Conservation (phyloP, 2,797 vertebrate species). For the Tangara arthus region DNA sequence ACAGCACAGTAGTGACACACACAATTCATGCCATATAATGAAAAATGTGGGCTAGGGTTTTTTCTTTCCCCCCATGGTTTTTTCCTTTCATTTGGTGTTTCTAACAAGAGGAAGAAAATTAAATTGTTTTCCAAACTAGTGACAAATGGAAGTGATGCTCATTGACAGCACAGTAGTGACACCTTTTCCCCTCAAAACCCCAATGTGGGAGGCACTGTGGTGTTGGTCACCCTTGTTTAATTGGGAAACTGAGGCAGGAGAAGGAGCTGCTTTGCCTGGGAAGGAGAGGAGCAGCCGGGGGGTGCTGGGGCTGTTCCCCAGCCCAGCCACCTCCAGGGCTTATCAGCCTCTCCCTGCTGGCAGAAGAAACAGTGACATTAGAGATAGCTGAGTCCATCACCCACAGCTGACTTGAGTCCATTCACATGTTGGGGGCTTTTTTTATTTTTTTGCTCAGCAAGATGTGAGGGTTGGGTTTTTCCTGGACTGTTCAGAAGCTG, state of each 20-base stretch:
- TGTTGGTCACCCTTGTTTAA: background rate
- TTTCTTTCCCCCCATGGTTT: accelerated
- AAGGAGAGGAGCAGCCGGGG: accelerated
- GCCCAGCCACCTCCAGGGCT: background rate
- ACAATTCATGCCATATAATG: accelerated
- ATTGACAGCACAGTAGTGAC: background rate
- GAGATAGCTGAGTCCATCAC: background rate
- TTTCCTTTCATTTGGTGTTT: background rate
- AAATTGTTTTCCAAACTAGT: background rate
- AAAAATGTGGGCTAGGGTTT: background rate
- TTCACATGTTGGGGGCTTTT: background rate
- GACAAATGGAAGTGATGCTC: accelerated
- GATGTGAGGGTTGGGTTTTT: background rate
- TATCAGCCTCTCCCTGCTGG: background rate
- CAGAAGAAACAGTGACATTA: background rate
- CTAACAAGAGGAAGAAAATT: background rate
- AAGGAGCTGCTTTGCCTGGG: background rate
- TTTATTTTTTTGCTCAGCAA: background rate
- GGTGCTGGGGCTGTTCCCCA: background rate
- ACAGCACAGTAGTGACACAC: background rate
- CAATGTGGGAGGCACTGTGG: accelerated
- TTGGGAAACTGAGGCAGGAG: background rate
- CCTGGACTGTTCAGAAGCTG: background rate
- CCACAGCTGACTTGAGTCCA: background rate
- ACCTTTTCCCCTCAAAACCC: background rate